Evolutionary conservation across 2,113 vertebrate genomes (phyloP).

Genomic region (Burhinus oedicnemus): DNA sequence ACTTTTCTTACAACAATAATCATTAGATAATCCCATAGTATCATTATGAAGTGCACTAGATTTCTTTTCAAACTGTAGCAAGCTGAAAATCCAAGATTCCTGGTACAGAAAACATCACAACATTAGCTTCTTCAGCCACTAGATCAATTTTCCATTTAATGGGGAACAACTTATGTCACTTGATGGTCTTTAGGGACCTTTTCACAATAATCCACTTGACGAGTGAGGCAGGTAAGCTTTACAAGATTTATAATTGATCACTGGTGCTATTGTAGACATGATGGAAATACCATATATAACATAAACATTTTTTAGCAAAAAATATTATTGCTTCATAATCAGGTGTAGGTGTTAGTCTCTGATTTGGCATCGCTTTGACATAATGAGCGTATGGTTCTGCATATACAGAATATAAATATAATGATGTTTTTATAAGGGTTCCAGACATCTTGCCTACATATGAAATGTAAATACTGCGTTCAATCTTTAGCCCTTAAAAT

Average conservation of each 20-base stretch:
- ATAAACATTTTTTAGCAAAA: constrained; percentile 33
- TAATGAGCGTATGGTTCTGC: constrained; percentile 37
- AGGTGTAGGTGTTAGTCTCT: constrained; percentile 43
- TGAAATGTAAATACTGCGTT: constrained; percentile 44
- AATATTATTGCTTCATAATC: constrained; percentile 50
- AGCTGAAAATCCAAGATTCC: not conserved
- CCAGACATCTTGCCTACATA: constrained; percentile 23
- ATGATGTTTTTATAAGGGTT: constrained; percentile 61
- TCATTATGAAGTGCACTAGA: not conserved
- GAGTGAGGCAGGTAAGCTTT: not conserved
- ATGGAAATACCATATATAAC: constrained; percentile 51
- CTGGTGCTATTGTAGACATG: not conserved
- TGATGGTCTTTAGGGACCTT: not conserved
- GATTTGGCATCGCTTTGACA: constrained; percentile 36
- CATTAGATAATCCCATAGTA: not conserved
- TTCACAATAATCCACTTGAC: constrained; percentile 18
- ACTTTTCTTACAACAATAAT: not conserved
- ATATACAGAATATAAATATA: constrained; percentile 50
- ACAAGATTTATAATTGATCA: constrained; percentile 35
- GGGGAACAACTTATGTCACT: constrained; percentile 41
- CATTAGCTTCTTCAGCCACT: not conserved
- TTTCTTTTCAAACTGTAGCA: constrained; percentile 7
- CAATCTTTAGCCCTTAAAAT: constrained; percentile 17
- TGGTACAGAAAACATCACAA: not conserved
- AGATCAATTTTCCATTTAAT: constrained; percentile 55